phyloP scores from a whole-genome alignment of 2,797 vertebrate species.

The Uromys caudimaculatus region DNA sequence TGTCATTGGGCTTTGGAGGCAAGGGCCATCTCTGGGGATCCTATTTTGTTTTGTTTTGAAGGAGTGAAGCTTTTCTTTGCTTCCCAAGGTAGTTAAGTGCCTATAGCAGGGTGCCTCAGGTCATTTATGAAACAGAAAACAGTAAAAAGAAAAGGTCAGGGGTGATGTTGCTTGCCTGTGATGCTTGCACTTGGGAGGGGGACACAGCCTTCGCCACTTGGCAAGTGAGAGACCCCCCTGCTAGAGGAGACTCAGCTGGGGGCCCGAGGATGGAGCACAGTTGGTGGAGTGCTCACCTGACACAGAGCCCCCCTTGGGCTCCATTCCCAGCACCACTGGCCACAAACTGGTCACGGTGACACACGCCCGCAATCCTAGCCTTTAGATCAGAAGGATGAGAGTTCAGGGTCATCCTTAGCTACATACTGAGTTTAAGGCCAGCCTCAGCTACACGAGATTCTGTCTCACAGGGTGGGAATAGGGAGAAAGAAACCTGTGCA shows the following conservation, averaged over 20 bases:
- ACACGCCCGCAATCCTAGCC: fast-evolving
- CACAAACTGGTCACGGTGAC: not conserved
- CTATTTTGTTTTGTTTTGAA: not conserved
- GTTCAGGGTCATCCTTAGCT: not conserved
- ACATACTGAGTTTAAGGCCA: not conserved
- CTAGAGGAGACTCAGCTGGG: not conserved
- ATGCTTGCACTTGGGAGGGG: not conserved
- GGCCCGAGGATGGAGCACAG: not conserved
- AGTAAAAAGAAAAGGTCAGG: not conserved
- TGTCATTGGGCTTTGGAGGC: not conserved
- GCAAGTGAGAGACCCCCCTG: not conserved
- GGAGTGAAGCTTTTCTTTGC: not conserved
- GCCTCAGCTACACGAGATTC: not conserved
- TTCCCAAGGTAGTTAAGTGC: not conserved
- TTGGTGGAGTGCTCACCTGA: not conserved
- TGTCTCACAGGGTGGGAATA: not conserved
- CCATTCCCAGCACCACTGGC: too few relatives aligned
- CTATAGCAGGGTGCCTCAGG: not conserved
- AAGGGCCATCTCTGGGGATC: not conserved
- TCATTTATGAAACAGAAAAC: not conserved
- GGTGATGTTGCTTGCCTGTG: not conserved
- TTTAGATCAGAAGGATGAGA: not conserved
- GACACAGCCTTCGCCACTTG: not conserved
- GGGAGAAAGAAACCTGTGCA: not conserved
- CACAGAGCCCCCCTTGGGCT: not conserved